These are phyloP conservation scores for Chrysomela aeneicollis DNA, from an alignment of 2,888 invertebrate genomes.

Conservation along the genomic window DNA sequence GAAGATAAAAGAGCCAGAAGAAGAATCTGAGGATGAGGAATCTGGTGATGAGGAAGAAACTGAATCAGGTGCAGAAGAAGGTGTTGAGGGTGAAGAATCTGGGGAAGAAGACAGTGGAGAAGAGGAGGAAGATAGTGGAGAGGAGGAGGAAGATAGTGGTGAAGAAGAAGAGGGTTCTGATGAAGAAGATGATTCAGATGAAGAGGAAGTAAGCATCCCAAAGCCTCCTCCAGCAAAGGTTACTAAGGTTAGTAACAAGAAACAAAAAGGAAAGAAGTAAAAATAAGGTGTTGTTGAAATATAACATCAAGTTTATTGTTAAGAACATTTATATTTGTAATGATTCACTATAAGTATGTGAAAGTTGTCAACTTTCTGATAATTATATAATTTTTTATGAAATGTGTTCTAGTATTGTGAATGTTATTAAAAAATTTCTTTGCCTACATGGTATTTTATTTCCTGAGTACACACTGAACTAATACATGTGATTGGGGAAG, in stretches of 20 bases:
- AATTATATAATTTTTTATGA: slow-evolving; percentile 1
- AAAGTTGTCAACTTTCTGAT: background rate
- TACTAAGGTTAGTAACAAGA: slow-evolving; percentile 40
- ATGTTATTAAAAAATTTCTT: background rate
- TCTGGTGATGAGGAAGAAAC: slow-evolving; percentile 15
- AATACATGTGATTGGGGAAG: slow-evolving; percentile 5
- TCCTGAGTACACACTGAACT: no score
- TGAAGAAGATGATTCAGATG: slow-evolving; percentile 25
- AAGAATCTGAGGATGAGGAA: slow-evolving; percentile 13
- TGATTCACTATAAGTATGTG: background rate
- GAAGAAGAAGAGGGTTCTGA: slow-evolving; percentile 10
- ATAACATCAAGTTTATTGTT: no score
- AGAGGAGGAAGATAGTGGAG: background rate
- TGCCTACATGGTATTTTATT: background rate
- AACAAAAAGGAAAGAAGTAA: slow-evolving; percentile 40
- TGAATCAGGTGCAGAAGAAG: slow-evolving; percentile 4
- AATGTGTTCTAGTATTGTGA: background rate
- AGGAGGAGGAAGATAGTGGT: slow-evolving; percentile 15
- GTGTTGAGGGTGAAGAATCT: slow-evolving; percentile 5
- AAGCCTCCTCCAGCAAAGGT: slow-evolving; percentile 18
- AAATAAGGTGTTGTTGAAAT: background rate
- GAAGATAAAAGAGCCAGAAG: slow-evolving; percentile 6
- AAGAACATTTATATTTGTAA: no score
- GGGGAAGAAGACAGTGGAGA: slow-evolving; percentile 8
- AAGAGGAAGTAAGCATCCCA: slow-evolving; percentile 24